phyloP scores from a whole-genome alignment of 2,113 vertebrate genomes.

The Silurus glanis region DNA sequence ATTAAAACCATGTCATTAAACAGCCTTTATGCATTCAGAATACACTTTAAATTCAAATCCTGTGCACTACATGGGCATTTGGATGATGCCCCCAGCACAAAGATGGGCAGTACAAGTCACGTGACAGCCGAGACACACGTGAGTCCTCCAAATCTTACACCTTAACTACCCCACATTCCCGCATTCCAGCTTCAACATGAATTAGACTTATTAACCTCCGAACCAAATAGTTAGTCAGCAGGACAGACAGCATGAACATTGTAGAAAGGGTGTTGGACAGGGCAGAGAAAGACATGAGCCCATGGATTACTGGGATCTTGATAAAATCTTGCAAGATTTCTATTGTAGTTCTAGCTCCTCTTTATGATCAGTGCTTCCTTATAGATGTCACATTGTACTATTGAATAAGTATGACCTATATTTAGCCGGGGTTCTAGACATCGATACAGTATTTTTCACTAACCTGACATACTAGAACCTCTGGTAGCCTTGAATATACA shows the following conservation, averaged over 20 bases:
- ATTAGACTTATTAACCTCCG: conserved; percentile 81
- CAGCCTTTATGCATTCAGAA: background rate
- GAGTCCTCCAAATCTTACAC: conserved; percentile 55
- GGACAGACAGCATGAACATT: conserved; percentile 79
- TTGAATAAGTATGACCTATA: background rate
- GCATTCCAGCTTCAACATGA: conserved; percentile 68
- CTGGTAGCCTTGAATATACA: too few species aligned
- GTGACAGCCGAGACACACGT: conserved; percentile 58
- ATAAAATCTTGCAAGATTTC: background rate
- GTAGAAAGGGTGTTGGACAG: conserved; percentile 74
- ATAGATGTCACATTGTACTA: background rate
- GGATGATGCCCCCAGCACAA: background rate
- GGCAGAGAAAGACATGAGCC: conserved; percentile 60
- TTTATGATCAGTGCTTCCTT: background rate
- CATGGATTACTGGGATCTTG: conserved; percentile 41
- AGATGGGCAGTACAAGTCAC: background rate
- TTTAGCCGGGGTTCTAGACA: background rate
- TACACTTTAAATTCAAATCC: background rate
- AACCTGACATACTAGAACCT: too few species aligned
- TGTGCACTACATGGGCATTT: background rate
- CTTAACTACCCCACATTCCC: conserved; percentile 68
- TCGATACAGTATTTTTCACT: too few species aligned
- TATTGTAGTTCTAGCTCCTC: background rate
- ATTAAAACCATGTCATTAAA: background rate
- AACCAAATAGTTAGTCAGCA: conserved; percentile 76